Conservation (phyloP, 2,113 vertebrate species). For the Leptobrachium leishanense region DNA sequence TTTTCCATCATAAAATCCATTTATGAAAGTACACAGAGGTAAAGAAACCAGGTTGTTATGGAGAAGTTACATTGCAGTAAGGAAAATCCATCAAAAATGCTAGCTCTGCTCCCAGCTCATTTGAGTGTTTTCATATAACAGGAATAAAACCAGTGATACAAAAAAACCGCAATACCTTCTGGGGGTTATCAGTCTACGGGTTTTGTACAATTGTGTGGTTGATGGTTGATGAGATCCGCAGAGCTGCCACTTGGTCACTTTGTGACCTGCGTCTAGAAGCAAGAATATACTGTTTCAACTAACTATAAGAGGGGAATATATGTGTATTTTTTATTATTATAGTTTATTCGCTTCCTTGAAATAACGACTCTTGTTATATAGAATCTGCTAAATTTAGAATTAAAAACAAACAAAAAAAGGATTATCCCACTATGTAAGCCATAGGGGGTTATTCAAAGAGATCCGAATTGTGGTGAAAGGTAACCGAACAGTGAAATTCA, state of each 20-base stretch:
- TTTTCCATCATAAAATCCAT: slow-evolving; percentile 36
- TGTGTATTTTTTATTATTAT: no score
- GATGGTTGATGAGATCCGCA: not conserved
- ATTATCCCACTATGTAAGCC: no score
- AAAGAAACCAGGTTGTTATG: slow-evolving; percentile 39
- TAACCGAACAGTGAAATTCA: no score
- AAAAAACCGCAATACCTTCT: not conserved
- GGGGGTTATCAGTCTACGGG: not conserved
- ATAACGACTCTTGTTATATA: no score
- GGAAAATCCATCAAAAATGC: slow-evolving; percentile 35
- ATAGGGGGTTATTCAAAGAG: no score
- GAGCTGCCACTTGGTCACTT: not conserved
- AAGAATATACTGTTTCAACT: no score
- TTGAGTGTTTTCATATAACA: not conserved
- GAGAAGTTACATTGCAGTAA: slow-evolving; percentile 21
- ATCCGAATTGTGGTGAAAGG: no score
- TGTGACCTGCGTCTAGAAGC: no score
- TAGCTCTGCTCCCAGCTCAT: not conserved
- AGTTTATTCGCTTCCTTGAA: no score
- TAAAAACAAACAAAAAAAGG: no score
- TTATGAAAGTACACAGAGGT: slow-evolving; percentile 38
- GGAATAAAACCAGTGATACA: not conserved
- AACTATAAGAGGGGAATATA: no score
- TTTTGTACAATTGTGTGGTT: not conserved
- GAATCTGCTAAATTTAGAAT: no score